A percentile compares a stretch with the other conserved stretches of the same genome.
phyloP scores from a whole-genome alignment of 2,888 invertebrate species.

The Doris montereyensis region DNA sequence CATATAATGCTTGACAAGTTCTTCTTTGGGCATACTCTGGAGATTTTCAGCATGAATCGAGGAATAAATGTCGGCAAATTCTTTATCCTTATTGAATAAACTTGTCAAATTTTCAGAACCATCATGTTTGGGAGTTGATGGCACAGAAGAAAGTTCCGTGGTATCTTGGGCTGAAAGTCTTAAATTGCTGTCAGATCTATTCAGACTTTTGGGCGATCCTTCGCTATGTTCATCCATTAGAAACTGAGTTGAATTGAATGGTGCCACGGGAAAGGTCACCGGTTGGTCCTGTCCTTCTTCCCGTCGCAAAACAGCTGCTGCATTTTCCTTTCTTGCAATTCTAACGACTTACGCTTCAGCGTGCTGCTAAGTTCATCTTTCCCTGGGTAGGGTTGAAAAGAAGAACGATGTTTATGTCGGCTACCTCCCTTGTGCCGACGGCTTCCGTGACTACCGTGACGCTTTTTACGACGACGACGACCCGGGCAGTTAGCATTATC shows the following conservation, averaged over 20 bases:
- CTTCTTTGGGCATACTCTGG: conserved; percentile 38
- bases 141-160: conserved; percentile 6
- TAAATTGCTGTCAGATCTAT: too few species aligned
- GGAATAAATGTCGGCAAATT: conserved; percentile 36
- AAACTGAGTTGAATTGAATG: conserved; percentile 40
- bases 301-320: conserved; percentile 31
- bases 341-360: conserved; percentile 35
- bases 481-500: not conserved
- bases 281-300: conserved; percentile 30
- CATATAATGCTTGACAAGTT: conserved; percentile 41
- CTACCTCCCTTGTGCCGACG: conserved; percentile 40
- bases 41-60: conserved; percentile 36
- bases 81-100: conserved; percentile 25
- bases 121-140: conserved; percentile 26
- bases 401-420: conserved; percentile 30
- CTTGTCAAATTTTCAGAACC: conserved; percentile 5
- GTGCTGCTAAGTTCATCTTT: conserved; percentile 5
- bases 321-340: conserved; percentile 39
- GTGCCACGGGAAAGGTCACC: conserved; percentile 38
- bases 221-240: conserved; percentile 37
- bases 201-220: not conserved
- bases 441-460: conserved; percentile 40
- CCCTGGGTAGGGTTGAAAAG: conserved; percentile 27
- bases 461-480: conserved; percentile 21
- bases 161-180: conserved; percentile 15